These are phyloP conservation scores for Cephus cinctus DNA, from an alignment of 1,140 invertebrate species.

Conservation along the genomic window DNA sequence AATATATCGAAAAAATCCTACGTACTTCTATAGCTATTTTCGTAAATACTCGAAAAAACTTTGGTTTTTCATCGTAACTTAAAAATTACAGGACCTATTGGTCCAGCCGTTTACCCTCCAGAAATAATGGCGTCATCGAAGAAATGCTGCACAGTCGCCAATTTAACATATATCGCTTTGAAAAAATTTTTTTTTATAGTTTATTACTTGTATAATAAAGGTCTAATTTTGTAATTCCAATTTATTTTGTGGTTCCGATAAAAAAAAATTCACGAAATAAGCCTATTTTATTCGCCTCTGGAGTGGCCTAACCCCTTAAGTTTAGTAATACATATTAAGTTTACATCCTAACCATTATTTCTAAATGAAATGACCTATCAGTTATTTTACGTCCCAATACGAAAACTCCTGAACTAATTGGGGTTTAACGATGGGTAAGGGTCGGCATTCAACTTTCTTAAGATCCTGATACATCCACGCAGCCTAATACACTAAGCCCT, in stretches of 20 bases:
- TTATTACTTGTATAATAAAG: neutral
- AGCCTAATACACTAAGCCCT: too few species aligned
- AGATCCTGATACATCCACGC: too few species aligned
- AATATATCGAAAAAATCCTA: constrained; percentile 18
- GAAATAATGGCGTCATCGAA: constrained; percentile 12
- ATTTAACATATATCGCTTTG: constrained; percentile 13
- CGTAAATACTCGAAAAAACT: constrained; percentile 15
- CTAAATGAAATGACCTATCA: too few species aligned
- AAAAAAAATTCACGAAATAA: neutral
- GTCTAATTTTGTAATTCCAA: neutral
- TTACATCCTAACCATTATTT: too few species aligned
- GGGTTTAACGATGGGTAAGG: too few species aligned
- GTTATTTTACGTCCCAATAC: too few species aligned
- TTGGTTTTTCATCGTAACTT: constrained; percentile 5
- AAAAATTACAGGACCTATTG: constrained; percentile 14
- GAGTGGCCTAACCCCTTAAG: constrained; percentile 4
- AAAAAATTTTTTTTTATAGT: constrained; percentile 16
- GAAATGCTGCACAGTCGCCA: constrained; percentile 15
- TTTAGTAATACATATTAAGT: too few species aligned
- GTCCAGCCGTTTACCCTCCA: constrained; percentile 11
- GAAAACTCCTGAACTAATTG: too few species aligned
- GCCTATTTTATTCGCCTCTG: neutral
- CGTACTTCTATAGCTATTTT: constrained; percentile 15
- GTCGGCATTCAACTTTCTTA: too few species aligned
- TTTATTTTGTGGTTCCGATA: neutral